A percentile compares a stretch with the other conserved stretches of the same genome.
Evolutionary conservation across 2,888 invertebrate genomes (phyloP).

Genomic region (Helobdella robusta): DNA sequence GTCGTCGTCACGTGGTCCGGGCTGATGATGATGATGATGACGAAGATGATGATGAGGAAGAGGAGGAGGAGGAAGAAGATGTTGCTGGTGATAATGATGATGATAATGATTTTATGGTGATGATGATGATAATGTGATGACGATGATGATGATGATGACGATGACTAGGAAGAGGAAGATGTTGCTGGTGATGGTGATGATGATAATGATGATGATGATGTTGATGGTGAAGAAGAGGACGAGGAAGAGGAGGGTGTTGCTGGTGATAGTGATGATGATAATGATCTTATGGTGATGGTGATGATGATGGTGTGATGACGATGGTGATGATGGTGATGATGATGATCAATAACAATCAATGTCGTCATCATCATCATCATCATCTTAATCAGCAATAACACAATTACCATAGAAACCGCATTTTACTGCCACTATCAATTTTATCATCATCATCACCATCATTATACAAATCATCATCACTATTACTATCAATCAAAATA

Average conservation of each 20-base stretch:
- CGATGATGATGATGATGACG: conserved; percentile 1
- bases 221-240: conserved; percentile 3
- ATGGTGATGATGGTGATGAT: conserved; percentile 1
- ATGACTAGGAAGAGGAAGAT: conserved; percentile 1
- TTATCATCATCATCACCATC: too few relatives aligned
- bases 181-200: conserved; percentile 21
- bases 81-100: not conserved
- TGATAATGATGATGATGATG: conserved; percentile 22
- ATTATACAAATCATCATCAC: too few relatives aligned
- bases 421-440: too few relatives aligned
- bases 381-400: too few relatives aligned
- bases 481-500: too few relatives aligned
- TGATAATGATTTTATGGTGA: not conserved
- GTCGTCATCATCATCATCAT: too few relatives aligned
- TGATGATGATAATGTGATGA: conserved; percentile 1
- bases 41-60: too few relatives aligned
- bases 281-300: not conserved
- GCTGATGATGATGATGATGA: too few relatives aligned
- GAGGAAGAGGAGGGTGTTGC: not conserved
- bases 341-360: not conserved
- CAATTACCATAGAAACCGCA: too few relatives aligned
- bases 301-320: not conserved
- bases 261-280: conserved; percentile 7
- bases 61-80: too few relatives aligned
- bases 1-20: too few relatives aligned